Base-by-base conservation (phyloP, 2,113 vertebrate species). In the Pardalotus punctatus region DNA sequence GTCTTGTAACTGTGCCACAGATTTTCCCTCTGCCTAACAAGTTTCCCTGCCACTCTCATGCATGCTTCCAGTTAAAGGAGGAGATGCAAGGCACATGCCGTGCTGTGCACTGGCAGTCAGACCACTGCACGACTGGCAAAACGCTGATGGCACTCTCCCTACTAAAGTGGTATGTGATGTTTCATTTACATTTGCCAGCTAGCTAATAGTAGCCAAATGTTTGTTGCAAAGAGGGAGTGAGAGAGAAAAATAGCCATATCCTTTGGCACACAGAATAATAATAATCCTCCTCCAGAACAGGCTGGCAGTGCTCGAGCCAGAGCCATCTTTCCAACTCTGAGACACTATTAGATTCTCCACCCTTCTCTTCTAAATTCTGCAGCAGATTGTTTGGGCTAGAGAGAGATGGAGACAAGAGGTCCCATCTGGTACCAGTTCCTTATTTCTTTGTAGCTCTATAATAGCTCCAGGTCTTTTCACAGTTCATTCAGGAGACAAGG, bases 351-450 rank as follows among this genome's bases (percentile, higher is more conserved):
- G 96, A 98, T 98, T 94, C 93, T 95, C 83, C 86, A 96, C 96
- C 96, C 97, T 98, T 98, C 97, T 96, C 96, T 97, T 98, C 97
- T 97, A 98, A 98, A 98, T 97, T 98, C 96, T 97, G 95, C 64
- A 96, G 98, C 98, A 98, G 98, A 98, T 97, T 98, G 98, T 98
- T 98, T 98, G 98, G 98, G 98, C 97, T 98, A 97, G 96, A 98
- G 97, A 97, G 97, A 97, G 96, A 98, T 98, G 96, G 97, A 98
- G 98, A 98, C 97, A 98, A 97, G 98, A 98, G 97, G 98, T 97
- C 98, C 98, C 98, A 98, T 98, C 97, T 98, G 98, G 97, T 97
- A 85, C 76, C 96, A 97, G 94, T 97, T 97, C 97, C 97, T 97
- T 97, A 96, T 97, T 98, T 97, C 95, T 97, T 97, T 97, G 95